Percentiles rank a stretch among this genome's conserved stretches.
These are phyloP conservation scores for Eucera pruinosa DNA, from an alignment of 2,888 invertebrate genomes.

Conservation along the genomic window DNA sequence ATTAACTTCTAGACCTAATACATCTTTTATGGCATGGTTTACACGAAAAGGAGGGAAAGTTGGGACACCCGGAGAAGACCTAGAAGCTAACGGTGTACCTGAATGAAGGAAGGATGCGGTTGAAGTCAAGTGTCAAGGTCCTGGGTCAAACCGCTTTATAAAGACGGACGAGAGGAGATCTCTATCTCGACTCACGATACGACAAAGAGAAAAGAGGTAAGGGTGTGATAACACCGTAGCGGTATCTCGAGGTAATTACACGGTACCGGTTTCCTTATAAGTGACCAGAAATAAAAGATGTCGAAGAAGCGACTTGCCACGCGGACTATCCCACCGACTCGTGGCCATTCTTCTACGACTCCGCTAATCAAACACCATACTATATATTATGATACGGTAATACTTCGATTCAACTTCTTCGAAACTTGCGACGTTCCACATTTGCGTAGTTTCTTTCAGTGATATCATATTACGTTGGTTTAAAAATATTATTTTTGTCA, in stretches of 20 bases:
- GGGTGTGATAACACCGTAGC: slow-evolving; percentile 65
- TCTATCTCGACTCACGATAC: slow-evolving; percentile 49
- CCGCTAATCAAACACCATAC: too few relatives aligned
- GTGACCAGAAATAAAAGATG: slow-evolving; percentile 41
- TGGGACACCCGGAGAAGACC: slow-evolving; percentile 6
- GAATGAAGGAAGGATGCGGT: slow-evolving; percentile 43
- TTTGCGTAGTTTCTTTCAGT: too few relatives aligned
- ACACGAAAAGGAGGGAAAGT: slow-evolving; percentile 13
- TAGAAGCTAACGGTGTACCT: slow-evolving; percentile 54
- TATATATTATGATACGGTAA: too few relatives aligned
- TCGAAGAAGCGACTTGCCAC: slow-evolving; percentile 6
- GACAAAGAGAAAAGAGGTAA: slow-evolving; percentile 50
- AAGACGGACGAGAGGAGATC: slow-evolving; percentile 54
- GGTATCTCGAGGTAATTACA: slow-evolving; percentile 68
- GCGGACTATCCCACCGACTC: not conserved
- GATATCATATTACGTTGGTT: too few relatives aligned
- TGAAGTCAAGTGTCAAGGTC: slow-evolving; percentile 61
- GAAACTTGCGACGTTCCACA: too few relatives aligned
- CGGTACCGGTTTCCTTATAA: slow-evolving; percentile 65
- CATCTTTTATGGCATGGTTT: not conserved
- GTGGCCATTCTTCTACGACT: slow-evolving; percentile 24
- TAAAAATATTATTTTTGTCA: too few relatives aligned
- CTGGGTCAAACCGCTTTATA: slow-evolving; percentile 57
- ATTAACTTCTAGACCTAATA: too few relatives aligned
- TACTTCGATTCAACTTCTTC: too few relatives aligned